Base-by-base conservation (phyloP, 64 coral and sea anemone species). In the Montipora efflorescens region DNA sequence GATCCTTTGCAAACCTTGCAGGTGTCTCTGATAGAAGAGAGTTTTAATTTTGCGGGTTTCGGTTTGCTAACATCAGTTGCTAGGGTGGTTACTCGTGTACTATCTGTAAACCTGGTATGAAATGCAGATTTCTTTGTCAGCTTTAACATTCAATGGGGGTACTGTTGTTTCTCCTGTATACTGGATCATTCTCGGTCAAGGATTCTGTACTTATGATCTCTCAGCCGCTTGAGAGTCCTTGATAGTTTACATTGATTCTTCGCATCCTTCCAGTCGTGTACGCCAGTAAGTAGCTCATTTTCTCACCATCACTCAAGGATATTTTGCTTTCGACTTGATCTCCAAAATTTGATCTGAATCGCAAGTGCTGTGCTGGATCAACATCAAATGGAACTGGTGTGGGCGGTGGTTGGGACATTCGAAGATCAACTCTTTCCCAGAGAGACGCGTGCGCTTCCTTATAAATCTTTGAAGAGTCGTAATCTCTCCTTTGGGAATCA, bases 361-460 rank as follows among this genome's bases (percentile, higher is more conserved):
- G 80, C n/a, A 93, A 59, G 66, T 93, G 86, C 22, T 47, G 84
- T 0, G 91, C 53, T 57, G 53, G 53, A 11, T 57, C 11, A 11
- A 6, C 53, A 57, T 57, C 53, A 57, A 57, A 57, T 57, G 53
- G 53, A 57, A 3, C 53, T 57, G 53, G 53, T 3, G 53, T 57
- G 53, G 53, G 53, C 53, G 84, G 92, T 75, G 85, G 85, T 82
- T 88, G 92, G 18, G 84, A 81, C 92, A 94, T 89, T 55, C 92
- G 45, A 23, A 94, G 62, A 82, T 93, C 92, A 85, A 94, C 81
- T 76, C 88, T 90, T 66, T 95, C 53, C 53, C 53, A 57, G 53
- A 2, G 11, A 57, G 53, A 57, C 53, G 53, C 2, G 3, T 57
- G 53, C 87, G 82, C 64, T 70, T 55, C 47, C 25, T 58, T 4